phyloP scores from a whole-genome alignment of 2,888 invertebrate genomes.

The Lithodes maja region DNA sequence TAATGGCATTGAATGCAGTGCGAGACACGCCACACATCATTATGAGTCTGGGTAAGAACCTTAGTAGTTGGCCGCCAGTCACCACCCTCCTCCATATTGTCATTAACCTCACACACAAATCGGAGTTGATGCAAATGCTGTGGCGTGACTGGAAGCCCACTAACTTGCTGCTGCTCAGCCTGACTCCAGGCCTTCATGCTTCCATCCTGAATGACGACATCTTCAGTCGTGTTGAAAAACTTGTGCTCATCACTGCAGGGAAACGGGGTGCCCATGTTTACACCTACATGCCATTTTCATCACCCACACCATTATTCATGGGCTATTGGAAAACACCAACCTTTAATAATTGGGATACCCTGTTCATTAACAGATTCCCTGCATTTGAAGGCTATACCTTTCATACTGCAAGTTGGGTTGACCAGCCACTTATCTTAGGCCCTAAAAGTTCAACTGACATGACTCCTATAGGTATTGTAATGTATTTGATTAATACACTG shows the following conservation, averaged over 20 bases:
- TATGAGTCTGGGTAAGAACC: not conserved
- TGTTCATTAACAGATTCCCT: conserved; percentile 18
- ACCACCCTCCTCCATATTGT: conserved; percentile 19
- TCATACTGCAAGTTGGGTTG: conserved; percentile 1
- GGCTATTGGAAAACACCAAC: conserved; percentile 3
- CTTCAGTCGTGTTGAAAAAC: too few relatives aligned
- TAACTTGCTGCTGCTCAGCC: conserved; percentile 7
- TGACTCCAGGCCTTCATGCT: not conserved
- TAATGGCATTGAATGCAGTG: too few relatives aligned
- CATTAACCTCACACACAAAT: not conserved
- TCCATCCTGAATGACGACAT: too few relatives aligned
- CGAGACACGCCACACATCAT: too few relatives aligned
- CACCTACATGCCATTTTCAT: conserved; percentile 8
- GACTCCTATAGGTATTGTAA: too few relatives aligned
- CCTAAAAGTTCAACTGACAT: too few relatives aligned
- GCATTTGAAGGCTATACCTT: not conserved
- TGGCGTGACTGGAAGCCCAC: too few relatives aligned
- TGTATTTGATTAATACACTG: too few relatives aligned
- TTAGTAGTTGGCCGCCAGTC: not conserved
- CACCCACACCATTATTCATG: not conserved
- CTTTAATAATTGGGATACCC: not conserved
- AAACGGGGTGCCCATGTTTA: not conserved
- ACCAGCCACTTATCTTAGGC: too few relatives aligned
- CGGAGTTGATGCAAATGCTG: too few relatives aligned
- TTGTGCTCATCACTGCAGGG: not conserved